These are phyloP conservation scores for Matsumurasca onukii DNA, from an alignment of 1,140 invertebrate genomes.

Conservation along the genomic window DNA sequence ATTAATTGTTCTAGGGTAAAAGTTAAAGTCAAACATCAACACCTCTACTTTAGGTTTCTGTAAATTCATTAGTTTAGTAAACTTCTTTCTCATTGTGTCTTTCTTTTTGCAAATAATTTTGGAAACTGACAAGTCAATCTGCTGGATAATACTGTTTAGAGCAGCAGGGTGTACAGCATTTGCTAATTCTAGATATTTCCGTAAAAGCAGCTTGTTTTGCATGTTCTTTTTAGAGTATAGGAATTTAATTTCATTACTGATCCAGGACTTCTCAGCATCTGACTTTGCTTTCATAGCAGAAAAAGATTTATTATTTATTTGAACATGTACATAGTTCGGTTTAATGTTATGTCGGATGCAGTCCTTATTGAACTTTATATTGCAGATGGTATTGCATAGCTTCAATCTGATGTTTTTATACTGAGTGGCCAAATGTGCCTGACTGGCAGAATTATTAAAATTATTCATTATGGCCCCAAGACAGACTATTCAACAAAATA, in stretches of 20 bases:
- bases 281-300: not conserved
- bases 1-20: not conserved
- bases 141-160: not conserved
- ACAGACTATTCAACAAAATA: no score
- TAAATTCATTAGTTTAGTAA: not conserved
- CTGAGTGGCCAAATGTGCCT: not conserved
- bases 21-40: not conserved
- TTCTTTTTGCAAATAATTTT: not conserved
- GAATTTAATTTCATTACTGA: no score
- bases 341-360: not conserved
- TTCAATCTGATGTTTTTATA: not conserved
- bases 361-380: conserved; percentile 1
- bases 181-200: no score
- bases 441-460: not conserved
- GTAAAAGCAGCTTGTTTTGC: no score
- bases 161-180: no score
- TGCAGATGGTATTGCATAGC: not conserved
- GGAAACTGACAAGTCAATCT: not conserved
- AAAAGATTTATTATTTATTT: not conserved
- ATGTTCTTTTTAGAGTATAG: no score
- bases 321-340: not conserved
- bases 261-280: not conserved
- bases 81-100: not conserved
- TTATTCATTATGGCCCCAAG: no score
- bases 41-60: not conserved